Conservation (phyloP, 2,113 vertebrate species). For the Varanus salvator region DNA sequence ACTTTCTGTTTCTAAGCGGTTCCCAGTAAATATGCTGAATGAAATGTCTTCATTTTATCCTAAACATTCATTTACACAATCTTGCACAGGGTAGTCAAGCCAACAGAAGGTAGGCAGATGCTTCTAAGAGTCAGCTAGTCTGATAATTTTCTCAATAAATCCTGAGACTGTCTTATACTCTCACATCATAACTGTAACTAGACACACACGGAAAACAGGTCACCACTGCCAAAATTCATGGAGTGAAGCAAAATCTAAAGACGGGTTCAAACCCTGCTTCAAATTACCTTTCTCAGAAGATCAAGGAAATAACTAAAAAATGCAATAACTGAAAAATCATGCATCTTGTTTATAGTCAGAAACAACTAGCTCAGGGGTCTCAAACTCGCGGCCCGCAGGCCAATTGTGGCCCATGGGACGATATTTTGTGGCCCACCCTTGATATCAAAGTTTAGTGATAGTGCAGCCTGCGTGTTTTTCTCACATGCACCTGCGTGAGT, state of each 20-base stretch:
- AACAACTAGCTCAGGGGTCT: no score
- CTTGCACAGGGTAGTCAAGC: background rate
- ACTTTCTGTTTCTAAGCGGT: background rate
- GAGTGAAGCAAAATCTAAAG: background rate
- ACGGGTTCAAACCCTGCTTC: background rate
- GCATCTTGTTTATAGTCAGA: no score
- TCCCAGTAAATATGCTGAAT: background rate
- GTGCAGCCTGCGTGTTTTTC: no score
- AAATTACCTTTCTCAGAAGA: no score
- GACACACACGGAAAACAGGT: background rate
- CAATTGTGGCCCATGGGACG: no score
- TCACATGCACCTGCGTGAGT: no score
- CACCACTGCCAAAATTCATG: background rate
- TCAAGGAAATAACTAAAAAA: no score
- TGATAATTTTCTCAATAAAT: background rate
- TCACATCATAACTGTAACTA: background rate
- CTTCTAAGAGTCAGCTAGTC: background rate
- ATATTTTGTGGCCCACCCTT: no score
- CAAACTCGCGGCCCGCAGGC: no score
- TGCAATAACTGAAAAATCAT: no score
- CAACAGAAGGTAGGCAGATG: background rate
- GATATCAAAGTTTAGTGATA: no score
- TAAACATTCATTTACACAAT: background rate
- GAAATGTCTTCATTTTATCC: background rate
- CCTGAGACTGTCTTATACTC: background rate